Base-by-base conservation (phyloP, 2,797 vertebrate genomes). In the Spea hammondii region DNA sequence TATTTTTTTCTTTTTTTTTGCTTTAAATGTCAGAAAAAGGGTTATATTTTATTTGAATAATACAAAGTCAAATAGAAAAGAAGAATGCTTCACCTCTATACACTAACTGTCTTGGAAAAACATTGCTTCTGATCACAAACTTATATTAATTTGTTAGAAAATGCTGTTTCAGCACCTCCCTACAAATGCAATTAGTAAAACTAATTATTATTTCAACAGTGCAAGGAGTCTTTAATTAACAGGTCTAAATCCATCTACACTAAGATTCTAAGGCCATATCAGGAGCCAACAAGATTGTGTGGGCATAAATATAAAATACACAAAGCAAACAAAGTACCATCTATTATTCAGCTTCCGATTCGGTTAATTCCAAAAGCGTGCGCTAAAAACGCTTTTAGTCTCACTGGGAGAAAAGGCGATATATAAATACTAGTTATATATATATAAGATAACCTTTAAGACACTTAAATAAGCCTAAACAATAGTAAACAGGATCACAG, bases 141-240 rank as follows among this genome's bases (percentile, higher is more conserved):
- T 75, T 80, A 57, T 46, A 47, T 48, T 75, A 80, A 80, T 69
- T 64, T 72, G 79, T 54, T 60, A 47, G 47, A 80, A 80, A 80
- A 66, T 60, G 79, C 59, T 65, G 47, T 72, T 75, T 80, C 79
- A 76, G 79, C 79, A 76, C 57, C n/a, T 76, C 72, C 67, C 17
- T 47, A 53, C 49, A 72, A 76, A 49, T 66, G 64, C 53, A 80
- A 65, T 76, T 72, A 76, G 62, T 67, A 67, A 80, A 62, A 72
- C 68, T 80, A 80, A 80, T 80, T 80, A 80, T 76, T 72, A 80
- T 72, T 74, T 80, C 73, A 76, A 59, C 68, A 51, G 60, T 7
- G 47, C 59, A 71, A 65, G 48, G 65, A 71, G 74, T 76, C 59
- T 71, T 80, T 80, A 67, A 80, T 76, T 80, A 80, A 59, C 53